Evolutionary conservation across 1,140 invertebrate genomes (phyloP).

Genomic region (Hylaeus anthracinus): DNA sequence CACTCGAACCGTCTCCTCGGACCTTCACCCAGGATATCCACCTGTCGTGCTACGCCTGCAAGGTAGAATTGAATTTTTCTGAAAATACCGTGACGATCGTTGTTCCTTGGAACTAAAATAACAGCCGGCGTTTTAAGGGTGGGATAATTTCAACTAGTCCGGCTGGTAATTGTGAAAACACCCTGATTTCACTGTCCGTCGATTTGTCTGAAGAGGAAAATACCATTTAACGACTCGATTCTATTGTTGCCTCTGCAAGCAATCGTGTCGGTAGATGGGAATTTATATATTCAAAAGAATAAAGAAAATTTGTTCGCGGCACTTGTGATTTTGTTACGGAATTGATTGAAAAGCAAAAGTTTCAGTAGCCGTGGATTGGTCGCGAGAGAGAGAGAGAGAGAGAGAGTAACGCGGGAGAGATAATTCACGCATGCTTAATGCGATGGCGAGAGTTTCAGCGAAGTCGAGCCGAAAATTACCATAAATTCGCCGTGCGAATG

Average conservation of each 20-base stretch:
- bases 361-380: too few species aligned
- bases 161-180: conserved; percentile 2
- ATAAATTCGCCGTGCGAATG: conserved; percentile 68
- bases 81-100: conserved; percentile 24
- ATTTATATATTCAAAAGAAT: too few species aligned
- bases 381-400: too few species aligned
- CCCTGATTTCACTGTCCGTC: neutral
- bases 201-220: too few species aligned
- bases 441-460: too few species aligned
- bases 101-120: conserved; percentile 20
- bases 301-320: too few species aligned
- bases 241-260: too few species aligned
- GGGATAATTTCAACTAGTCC: conserved; percentile 4
- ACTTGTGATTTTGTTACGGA: too few species aligned
- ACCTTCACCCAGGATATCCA: conserved; percentile 53
- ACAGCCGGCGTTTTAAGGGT: neutral
- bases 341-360: too few species aligned
- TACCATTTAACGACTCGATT: neutral
- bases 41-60: conserved; percentile 43
- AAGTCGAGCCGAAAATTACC: conserved; percentile 65
- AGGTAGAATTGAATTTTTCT: conserved; percentile 37
- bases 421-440: too few species aligned
- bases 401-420: too few species aligned
- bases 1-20: conserved; percentile 38
- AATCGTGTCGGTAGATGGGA: too few species aligned